Evolutionary conservation across 2,888 invertebrate species (phyloP), one percentile per base, ranked within the genome.

Genomic region (Trissolcus brochymenae): DNA sequence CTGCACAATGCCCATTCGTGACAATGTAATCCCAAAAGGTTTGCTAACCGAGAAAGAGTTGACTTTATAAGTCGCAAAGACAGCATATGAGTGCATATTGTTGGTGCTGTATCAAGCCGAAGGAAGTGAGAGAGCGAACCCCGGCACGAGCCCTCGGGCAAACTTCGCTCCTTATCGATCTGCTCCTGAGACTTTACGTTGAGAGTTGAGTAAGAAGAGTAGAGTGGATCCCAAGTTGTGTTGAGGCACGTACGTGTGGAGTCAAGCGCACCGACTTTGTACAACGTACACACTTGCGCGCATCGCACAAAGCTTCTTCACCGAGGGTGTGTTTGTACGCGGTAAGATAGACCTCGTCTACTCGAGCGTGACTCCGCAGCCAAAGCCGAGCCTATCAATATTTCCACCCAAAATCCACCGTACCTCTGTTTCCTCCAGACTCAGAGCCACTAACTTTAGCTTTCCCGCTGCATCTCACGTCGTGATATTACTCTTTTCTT

Each of bases 311-410:
- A 65, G 35, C 49, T 50, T 35, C 4, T n/a, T 21, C 9, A 46
- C 68, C 61, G 61, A 57, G 74, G 50, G 66, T 60, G 76, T 76
- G 40, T 78, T 59, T 64, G 68, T 60, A 54, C 53, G 68, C 14
- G 79, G 71, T 78, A 82, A 85, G 85, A 86, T 84, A 86, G 85
- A 85, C 83, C 82, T 86, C 82, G 86, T 82, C 88, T 88, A 87
- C 86, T 88, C 86, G 87, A 88, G 85, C 88, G 87, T 88, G 87
- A 88, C 88, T 88, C 88, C 88, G 82, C 88, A 87, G 83, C 83
- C 84, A 79, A 87, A 87, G 83, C 84, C 86, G 85, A 87, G 88
- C 88, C 88, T 88, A 88, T 88, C 88, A 87, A 87, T 88, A 88
- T 88, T 88, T 88, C 85, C 86, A 84, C 82, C 84, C 83, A 81